Base-by-base conservation (phyloP, 2,888 invertebrate species). In the Gari tellinella region DNA sequence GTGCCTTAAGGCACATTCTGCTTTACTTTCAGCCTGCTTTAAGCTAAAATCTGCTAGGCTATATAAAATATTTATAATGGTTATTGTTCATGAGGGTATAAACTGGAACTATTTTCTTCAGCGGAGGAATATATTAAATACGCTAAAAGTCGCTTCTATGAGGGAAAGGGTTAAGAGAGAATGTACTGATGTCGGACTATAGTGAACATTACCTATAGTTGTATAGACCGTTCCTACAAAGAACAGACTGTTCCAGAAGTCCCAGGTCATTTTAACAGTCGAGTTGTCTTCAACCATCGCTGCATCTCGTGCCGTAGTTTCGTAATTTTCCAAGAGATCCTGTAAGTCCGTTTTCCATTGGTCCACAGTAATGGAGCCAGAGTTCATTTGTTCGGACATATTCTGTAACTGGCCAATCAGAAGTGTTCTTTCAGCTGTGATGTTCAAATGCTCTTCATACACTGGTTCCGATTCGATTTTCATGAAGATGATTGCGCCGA, bases 381-480 rank as follows among this genome's bases (percentile, higher is more conserved):
- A 53, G n/a, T 37, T 51, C 23, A 72, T 51, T 12, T 72, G 67
- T 17, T 46, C 43, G 2, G 83, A 75, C 15, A 57, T 51, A 31
- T 94, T 93, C 96, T 97, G 97, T 46, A 97, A 93, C 73, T 94
- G 94, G 86, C 97, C 96, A 67, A 97, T 94, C 82, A 97, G 96
- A 91, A 96, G 96, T 5, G 97, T 93, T 43, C 81, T 65, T 37
- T 66, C 96, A 85, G 96, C 94, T 85, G 96, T 96, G 48, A 97
- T 96, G 10, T 96, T 96, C 89, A 96, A 96, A 92, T 97, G 97
- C 92, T 48, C 55, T 12, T 21, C 8, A 41, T 96, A 96, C 76
- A 95, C 95, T 74, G 95, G 53, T 19, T 60, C 21, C 21, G 26
- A 45, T 90, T 98, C 97, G 23, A 97, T 93, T 60, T 95, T 94